Base-by-base conservation (phyloP, 2,888 invertebrate species). In the Caenorhabditis sp. region DNA sequence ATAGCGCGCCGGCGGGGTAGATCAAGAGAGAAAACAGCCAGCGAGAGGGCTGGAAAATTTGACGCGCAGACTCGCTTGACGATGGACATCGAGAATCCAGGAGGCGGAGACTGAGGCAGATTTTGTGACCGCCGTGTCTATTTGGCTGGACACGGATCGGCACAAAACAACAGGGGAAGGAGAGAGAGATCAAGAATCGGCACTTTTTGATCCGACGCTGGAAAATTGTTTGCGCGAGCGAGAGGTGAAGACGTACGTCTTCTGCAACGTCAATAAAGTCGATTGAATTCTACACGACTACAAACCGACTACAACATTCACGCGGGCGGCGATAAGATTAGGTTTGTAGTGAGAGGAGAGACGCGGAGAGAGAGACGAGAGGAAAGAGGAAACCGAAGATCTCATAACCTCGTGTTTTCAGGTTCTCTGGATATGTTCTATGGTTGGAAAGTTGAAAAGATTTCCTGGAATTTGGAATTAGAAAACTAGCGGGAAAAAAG, bases 101-200 rank as follows among this genome's bases (percentile, higher is more conserved):
- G 69, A 63, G 35, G 51, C 49, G 63, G 47, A 47, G 47, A 38
- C 31, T 8, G 16, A 0, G 5, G 22, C 54, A 77, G 69, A 69
- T 77, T 77, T 77, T 77, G 77, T 77, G 77, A 77, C 77, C 77
- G 70, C 77, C 69, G 77, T 77, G 76, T 64, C 58, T 72, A 59
- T 61, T 61, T 73, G 73, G 22, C 47, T 51, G 74, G 54, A 74
- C 74, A 64, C 59, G 35, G 61, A 72, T 59, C 63, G 63, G 64
- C 51, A 59, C 56, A 59, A 70, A 58, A 70, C 69, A 56, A 56
- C 26, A 47, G 47, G 19, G 12, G 44, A 44, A 14, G 31, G 35
- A 31, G 58, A 51, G 26, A 28, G 63, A 38, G 24, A 49, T 61
- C 44, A 56, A 54, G 56, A 64, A 74, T 59, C 35, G 59, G 59